Evolutionary conservation across 2,113 vertebrate genomes (phyloP).

Genomic region (Gorsachius goisagi): DNA sequence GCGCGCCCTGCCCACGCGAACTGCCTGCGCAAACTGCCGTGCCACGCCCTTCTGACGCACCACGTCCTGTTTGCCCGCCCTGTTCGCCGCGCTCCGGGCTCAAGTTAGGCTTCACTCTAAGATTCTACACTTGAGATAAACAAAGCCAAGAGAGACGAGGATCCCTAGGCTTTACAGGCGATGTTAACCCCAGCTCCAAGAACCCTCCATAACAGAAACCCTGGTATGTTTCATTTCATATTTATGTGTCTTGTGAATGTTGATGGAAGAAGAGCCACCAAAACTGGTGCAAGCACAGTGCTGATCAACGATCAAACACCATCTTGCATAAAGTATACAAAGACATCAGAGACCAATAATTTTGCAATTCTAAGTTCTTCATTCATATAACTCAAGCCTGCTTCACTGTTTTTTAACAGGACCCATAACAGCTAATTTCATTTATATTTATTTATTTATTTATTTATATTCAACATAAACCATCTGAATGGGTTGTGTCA

Average conservation of each 20-base stretch:
- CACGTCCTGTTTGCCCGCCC: no score
- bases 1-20: no score
- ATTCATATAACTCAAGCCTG: background rate
- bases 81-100: no score
- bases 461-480: background rate
- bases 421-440: background rate
- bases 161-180: background rate
- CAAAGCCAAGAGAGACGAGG: background rate
- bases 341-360: background rate
- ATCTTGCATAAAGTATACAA: background rate
- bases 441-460: background rate
- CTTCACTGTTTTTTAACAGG: background rate
- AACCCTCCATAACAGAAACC: background rate
- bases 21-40: no score
- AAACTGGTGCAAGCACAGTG: background rate
- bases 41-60: no score
- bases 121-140: background rate
- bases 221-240: background rate
- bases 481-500: background rate
- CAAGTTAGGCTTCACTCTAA: background rate
- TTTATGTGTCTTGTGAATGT: background rate
- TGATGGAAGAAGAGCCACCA: background rate
- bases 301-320: background rate
- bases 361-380: background rate
- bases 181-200: background rate